Evolutionary conservation across 2,113 vertebrate genomes (phyloP).

Genomic region (Cebus imitator): DNA sequence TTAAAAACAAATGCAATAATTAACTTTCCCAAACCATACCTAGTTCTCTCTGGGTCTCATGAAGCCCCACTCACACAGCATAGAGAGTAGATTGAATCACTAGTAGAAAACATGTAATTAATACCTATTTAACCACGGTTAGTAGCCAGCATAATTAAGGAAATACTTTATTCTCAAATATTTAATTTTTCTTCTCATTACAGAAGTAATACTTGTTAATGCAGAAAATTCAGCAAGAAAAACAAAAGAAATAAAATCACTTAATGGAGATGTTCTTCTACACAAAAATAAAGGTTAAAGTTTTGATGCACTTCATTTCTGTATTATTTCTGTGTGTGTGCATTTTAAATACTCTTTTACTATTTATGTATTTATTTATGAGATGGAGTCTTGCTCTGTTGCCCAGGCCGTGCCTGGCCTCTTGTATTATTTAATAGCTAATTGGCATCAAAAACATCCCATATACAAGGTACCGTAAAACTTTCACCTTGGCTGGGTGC

Average conservation of each 20-base stretch:
- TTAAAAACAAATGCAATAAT: neutral
- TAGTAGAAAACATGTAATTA: neutral
- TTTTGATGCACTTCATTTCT: neutral
- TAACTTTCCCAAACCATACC: neutral
- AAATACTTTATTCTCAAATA: neutral
- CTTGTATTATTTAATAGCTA: neutral
- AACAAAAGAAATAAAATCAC: neutral
- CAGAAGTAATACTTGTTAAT: neutral
- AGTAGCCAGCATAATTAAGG: neutral
- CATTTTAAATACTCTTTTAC: neutral
- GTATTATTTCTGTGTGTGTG: neutral
- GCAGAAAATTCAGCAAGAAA: neutral
- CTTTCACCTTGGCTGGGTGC: too few species aligned
- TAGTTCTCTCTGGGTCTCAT: neutral
- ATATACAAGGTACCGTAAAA: neutral
- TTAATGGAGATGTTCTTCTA: neutral
- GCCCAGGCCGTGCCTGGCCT: too few species aligned
- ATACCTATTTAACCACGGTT: neutral
- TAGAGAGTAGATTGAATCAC: fast-evolving
- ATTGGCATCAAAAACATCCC: neutral
- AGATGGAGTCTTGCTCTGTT: too few species aligned
- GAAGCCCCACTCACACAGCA: neutral
- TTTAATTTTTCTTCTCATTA: neutral
- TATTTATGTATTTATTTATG: too few species aligned
- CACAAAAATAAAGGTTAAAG: neutral